Conservation (phyloP, 64 coral and sea anemone species). For the Montipora sp. region DNA sequence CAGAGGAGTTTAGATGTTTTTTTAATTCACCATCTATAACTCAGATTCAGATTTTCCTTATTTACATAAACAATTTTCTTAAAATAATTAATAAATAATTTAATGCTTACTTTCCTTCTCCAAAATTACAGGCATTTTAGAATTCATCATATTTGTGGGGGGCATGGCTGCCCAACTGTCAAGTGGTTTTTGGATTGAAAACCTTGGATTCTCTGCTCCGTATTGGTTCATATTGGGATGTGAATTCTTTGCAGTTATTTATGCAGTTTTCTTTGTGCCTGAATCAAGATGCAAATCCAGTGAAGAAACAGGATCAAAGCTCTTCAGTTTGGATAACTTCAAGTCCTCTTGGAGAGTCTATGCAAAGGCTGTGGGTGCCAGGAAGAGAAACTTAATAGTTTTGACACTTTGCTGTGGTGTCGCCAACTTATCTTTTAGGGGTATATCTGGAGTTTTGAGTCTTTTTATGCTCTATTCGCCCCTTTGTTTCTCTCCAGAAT, state of each 20-base stretch:
- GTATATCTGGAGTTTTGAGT: slow-evolving; percentile 20
- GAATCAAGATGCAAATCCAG: slow-evolving; percentile 60
- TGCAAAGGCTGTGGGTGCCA: not conserved
- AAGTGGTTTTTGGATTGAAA: slow-evolving; percentile 70
- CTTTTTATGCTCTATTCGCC: slow-evolving; percentile 85
- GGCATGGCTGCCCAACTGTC: slow-evolving; percentile 85
- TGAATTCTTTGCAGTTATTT: slow-evolving; percentile 3
- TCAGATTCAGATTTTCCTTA: no score
- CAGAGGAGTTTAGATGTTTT: no score
- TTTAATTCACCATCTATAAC: no score
- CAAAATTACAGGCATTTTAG: slow-evolving; percentile 65
- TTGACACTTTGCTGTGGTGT: slow-evolving; percentile 59
- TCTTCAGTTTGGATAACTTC: slow-evolving; percentile 46
- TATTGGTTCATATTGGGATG: slow-evolving; percentile 74
- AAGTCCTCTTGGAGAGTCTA: slow-evolving; percentile 55
- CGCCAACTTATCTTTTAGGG: not conserved
- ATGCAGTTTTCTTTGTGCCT: slow-evolving; percentile 49
- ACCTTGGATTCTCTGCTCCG: slow-evolving; percentile 50
- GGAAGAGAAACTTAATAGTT: slow-evolving; percentile 60
- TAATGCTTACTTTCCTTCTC: not conserved
- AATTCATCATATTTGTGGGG: slow-evolving; percentile 72
- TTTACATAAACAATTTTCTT: no score
- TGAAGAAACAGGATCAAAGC: not conserved
- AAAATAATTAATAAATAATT: no score
- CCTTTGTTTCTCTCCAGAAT: slow-evolving; percentile 79